phyloP scores from a whole-genome alignment of 2,797 vertebrate species.

The Microctenopoma steveboyesi region DNA sequence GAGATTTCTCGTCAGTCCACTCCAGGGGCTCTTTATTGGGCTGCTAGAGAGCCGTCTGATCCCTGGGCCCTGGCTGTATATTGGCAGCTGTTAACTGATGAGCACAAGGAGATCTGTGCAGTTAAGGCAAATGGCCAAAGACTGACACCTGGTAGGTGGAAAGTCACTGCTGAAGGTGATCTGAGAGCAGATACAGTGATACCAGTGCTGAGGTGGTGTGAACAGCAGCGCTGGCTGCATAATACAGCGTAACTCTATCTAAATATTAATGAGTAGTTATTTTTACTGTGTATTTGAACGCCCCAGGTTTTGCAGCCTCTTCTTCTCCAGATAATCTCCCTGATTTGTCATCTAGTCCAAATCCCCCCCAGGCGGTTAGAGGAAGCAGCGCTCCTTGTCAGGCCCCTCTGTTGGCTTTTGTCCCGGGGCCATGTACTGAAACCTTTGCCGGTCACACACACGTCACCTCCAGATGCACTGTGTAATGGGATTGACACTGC shows the following conservation, averaged over 20 bases:
- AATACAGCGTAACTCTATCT: too few relatives aligned
- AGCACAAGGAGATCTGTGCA: conserved; percentile 74
- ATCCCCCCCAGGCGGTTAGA: conserved; percentile 43
- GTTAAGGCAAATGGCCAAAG: conserved; percentile 84
- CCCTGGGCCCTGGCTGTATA: conserved; percentile 84
- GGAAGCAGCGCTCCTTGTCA: conserved; percentile 19
- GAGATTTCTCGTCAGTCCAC: conserved; percentile 86
- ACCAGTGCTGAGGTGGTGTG: not conserved
- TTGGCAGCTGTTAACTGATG: conserved; percentile 86
- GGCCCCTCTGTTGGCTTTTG: conserved; percentile 9
- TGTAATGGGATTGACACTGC: conserved; percentile 70
- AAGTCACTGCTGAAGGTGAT: conserved; percentile 41
- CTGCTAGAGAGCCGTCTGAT: conserved; percentile 83
- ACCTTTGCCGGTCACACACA: conserved; percentile 50
- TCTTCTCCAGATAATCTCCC: conserved; percentile 7
- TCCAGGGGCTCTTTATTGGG: conserved; percentile 82
- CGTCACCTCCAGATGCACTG: conserved; percentile 49
- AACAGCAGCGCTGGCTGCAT: not conserved
- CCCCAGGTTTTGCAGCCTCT: not conserved
- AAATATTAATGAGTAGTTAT: not conserved
- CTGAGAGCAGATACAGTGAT: conserved; percentile 29
- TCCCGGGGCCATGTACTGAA: conserved; percentile 22
- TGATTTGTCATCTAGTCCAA: conserved; percentile 24
- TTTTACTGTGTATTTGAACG: not conserved
- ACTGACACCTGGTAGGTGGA: conserved; percentile 73